A percentile compares a stretch with the other conserved stretches of the same genome.
These are phyloP conservation scores for Okapia johnstoni DNA, from an alignment of 2,113 vertebrate species.

Conservation along the genomic window DNA sequence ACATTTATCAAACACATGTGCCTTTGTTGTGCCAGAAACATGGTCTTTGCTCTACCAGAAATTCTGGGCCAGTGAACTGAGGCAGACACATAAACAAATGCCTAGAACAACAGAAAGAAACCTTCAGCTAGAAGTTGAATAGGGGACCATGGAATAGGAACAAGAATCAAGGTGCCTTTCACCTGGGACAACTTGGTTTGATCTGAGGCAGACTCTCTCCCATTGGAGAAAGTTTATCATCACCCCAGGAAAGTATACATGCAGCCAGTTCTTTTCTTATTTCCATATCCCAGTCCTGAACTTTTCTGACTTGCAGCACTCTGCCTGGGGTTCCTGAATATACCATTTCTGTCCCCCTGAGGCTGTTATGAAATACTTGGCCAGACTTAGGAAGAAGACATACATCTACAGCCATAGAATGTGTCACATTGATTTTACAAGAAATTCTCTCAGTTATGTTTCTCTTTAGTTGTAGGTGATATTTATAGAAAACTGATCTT, in stretches of 20 bases:
- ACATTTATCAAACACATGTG: not conserved
- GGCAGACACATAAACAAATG: not conserved
- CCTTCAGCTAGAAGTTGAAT: not conserved
- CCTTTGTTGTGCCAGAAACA: not conserved
- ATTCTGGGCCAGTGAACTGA: not conserved
- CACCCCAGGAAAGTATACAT: not conserved
- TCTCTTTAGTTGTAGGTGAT: not conserved
- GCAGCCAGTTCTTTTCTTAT: not conserved
- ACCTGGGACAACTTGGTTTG: not conserved
- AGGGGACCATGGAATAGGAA: not conserved
- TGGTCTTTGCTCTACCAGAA: not conserved
- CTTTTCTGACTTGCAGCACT: not conserved
- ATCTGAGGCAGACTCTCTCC: not conserved
- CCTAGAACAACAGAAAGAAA: not conserved
- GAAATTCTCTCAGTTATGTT: not conserved
- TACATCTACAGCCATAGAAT: not conserved
- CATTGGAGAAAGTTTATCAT: not conserved
- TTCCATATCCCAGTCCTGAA: not conserved
- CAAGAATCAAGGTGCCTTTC: not conserved
- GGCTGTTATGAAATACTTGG: not conserved
- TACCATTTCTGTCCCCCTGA: not conserved
- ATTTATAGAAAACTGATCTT: slow-evolving; percentile 8
- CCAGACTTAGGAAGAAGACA: not conserved
- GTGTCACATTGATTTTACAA: not conserved
- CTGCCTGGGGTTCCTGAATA: not conserved